Evolutionary conservation across 2,888 invertebrate species (phyloP).

Genomic region (Mechanitis messenoides): DNA sequence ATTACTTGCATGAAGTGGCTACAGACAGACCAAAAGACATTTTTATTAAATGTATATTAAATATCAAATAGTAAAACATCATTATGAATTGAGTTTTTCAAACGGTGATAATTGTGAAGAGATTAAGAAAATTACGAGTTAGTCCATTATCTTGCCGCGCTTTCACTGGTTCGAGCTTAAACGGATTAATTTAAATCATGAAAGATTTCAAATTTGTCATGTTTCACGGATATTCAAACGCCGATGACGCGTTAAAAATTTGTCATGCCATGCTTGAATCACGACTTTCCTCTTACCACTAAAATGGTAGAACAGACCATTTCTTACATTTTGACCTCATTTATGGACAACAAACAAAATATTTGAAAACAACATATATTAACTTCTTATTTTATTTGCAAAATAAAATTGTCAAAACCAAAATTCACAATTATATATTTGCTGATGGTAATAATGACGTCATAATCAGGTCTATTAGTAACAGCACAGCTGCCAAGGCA

Average conservation of each 20-base stretch:
- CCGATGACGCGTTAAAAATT: constrained; percentile 35
- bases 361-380: too few species aligned
- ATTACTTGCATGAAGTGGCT: constrained; percentile 14
- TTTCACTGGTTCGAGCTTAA: constrained; percentile 36
- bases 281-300: constrained; percentile 29
- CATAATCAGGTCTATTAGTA: constrained; percentile 37
- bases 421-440: too few species aligned
- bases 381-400: too few species aligned
- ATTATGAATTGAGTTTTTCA: not conserved
- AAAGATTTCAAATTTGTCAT: constrained; percentile 40
- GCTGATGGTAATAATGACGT: constrained; percentile 13
- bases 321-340: too few species aligned
- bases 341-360: too few species aligned
- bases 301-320: constrained; percentile 5
- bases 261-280: constrained; percentile 36
- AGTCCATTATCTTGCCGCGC: constrained; percentile 29
- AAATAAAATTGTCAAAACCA: too few species aligned
- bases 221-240: constrained; percentile 36
- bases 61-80: not conserved
- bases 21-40: not conserved
- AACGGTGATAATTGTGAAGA: not conserved
- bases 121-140: not conserved
- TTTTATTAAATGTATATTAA: not conserved
- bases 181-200: constrained; percentile 36
- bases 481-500: constrained; percentile 28